Evolutionary conservation across 2,113 vertebrate genomes (phyloP), one percentile per base, ranked within the genome.

Genomic region (Oreochromis spilurus): DNA sequence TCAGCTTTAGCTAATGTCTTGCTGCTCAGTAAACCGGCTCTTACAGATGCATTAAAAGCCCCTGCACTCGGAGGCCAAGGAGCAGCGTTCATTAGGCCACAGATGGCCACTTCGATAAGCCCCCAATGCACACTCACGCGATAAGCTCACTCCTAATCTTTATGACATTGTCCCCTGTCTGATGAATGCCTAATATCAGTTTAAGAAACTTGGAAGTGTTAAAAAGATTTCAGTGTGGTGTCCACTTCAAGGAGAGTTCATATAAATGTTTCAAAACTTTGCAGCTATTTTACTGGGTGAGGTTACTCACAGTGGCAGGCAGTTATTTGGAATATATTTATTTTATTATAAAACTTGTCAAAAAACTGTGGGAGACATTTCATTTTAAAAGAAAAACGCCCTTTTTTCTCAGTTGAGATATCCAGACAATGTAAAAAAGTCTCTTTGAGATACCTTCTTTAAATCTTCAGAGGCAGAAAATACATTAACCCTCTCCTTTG

Each of bases 1-100:
- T 96, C 95, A 95, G 96, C 93, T 96, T 96, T 95, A 96, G 96
- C 96, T 96, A 96, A 96, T 95, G 95, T 96, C 95, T 95, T 88
- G 89, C 94, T 95, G 91, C 91, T 94, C 90, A 36, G 92, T 95
- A 96, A 95, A 96, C 93, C 95, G 93, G 92, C 92, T 89, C 95
- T 88, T 96, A 92, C 94, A 96, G 96, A 96, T 96, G 96, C 95
- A 94, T 93, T 90, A 80, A 93, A 88, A 94, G 94, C 91, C 93
- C 91, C 91, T 91, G 87, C 91, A 91, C 94, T 92, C 80, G 75
- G 88, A 94, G 94, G 94, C 92, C 94, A 92, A 90, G 86, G 94
- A 94, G 93, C 89, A 88, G 95, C 91, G 88, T 90, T 96, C 94
- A 95, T 94, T 93, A 95, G 94, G 93, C 91, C 93, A 94, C 96